Evolutionary conservation across 1,140 invertebrate species (phyloP), one percentile per base, ranked within the genome.

Genomic region (Ceratitis capitata): DNA sequence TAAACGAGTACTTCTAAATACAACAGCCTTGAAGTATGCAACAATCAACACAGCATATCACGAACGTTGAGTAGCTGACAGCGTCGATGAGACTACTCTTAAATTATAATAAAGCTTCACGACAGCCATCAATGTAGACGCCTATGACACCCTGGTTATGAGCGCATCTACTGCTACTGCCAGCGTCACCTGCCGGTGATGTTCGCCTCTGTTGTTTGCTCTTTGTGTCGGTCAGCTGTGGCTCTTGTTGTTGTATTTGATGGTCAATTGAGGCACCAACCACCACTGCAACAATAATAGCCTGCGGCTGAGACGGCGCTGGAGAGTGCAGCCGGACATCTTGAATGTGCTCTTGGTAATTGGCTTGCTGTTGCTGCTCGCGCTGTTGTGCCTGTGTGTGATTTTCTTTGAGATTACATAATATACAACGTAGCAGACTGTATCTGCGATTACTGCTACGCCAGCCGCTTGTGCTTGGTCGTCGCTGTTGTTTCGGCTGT

Each of bases 221-320:
- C 16, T 16, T 26, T 78, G 39, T 10, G 69, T 19, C 39, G 69
- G 39, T 78, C 39, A 78, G 69, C 39, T 78, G 69, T 23, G 69
- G 69, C 69, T 78, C 69, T 78, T 78, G 69, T 78, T 78, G 69
- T 78, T 78, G 69, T 78, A 78, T 78, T 78, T 78, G 69, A 78
- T 78, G 69, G 69, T 78, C 69, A 35, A 78, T 45, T 23, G 69
- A 45, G 39, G 69, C 69, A 45, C 69, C 69, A 47, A 78, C 69
- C 39, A 78, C 69, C 69, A 78, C 69, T 78, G 69, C 69, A 78
- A 78, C 69, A 78, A 78, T 39, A 78, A 78, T 78, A 78, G 69
- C 69, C 19, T 88, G 86, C 42, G 85, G 89, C 45, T 87, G 85
- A 1, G 61, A 84, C 23, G 84, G 26, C 23, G n/a, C 82, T 29